Conservation (phyloP, 2,888 invertebrate species). For the Muscina levida region DNA sequence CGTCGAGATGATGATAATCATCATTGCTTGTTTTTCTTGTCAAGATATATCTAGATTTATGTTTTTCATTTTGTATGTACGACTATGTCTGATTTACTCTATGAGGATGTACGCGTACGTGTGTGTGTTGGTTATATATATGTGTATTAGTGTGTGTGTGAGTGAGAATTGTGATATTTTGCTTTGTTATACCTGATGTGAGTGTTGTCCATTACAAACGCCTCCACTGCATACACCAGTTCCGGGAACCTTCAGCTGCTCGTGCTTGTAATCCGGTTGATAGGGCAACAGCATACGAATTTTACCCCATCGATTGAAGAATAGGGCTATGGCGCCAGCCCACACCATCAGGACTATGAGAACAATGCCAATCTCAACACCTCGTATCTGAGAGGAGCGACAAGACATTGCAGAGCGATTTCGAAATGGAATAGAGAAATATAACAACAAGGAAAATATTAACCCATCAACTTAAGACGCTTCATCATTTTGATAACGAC, state of each 20-base stretch:
- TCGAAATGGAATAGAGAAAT: slow-evolving; percentile 8
- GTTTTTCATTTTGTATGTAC: not conserved
- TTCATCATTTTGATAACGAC: no score
- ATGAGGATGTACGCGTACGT: not conserved
- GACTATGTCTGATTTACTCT: slow-evolving; percentile 12
- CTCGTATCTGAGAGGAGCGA: slow-evolving; percentile 84
- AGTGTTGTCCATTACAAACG: slow-evolving; percentile 83
- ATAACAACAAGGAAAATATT: slow-evolving; percentile 35
- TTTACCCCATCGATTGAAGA: slow-evolving; percentile 94
- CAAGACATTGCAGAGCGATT: not conserved
- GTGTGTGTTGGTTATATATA: not conserved
- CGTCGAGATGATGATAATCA: no score
- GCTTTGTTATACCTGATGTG: slow-evolving; percentile 75
- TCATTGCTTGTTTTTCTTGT: no score
- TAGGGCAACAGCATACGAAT: slow-evolving; percentile 94
- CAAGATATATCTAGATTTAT: not conserved
- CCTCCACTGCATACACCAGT: slow-evolving; percentile 85
- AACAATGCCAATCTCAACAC: slow-evolving; percentile 94
- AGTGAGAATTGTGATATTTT: slow-evolving; percentile 11
- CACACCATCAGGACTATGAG: slow-evolving; percentile 90
- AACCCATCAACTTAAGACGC: slow-evolving; percentile 13
- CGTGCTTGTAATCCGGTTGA: slow-evolving; percentile 94
- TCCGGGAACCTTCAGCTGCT: slow-evolving; percentile 90
- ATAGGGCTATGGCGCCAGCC: slow-evolving; percentile 92
- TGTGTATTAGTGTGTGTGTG: not conserved